Conservation (phyloP, 2,113 vertebrate genomes). For the Pantherophis guttatus region DNA sequence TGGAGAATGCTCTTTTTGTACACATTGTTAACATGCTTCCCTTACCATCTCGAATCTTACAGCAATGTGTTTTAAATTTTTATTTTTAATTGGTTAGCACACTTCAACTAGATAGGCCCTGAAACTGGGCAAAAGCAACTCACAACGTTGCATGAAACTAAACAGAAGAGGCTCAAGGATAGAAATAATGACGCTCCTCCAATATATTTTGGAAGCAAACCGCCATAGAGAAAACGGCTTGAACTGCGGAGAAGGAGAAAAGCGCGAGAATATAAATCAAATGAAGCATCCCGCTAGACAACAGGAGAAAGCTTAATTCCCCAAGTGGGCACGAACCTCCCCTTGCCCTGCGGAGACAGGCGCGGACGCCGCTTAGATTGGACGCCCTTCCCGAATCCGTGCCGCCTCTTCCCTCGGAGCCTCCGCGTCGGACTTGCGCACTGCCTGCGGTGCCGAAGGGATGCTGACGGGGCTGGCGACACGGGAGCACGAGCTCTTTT, state of each 20-base stretch:
- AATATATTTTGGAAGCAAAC: neutral
- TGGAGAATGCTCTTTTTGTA: neutral
- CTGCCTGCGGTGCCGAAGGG: neutral
- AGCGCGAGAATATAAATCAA: neutral
- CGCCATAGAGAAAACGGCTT: neutral
- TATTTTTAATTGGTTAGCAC: neutral
- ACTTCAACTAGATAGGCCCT: neutral
- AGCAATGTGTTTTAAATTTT: neutral
- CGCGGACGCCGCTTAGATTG: neutral
- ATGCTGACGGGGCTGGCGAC: neutral
- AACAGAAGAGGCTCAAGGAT: neutral
- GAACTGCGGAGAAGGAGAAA: neutral
- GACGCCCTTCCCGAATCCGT: neutral
- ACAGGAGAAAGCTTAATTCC: neutral
- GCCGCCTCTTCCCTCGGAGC: neutral
- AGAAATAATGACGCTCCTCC: neutral
- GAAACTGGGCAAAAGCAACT: neutral
- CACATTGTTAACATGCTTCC: neutral
- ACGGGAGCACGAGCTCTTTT: neutral
- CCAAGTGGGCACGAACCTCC: neutral
- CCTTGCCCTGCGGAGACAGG: neutral
- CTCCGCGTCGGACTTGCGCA: neutral
- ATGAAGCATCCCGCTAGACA: neutral
- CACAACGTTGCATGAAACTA: neutral
- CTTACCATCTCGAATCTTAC: neutral